These are phyloP conservation scores for Proisotoma minuta DNA, from an alignment of 2,888 invertebrate genomes.

Conservation along the genomic window DNA sequence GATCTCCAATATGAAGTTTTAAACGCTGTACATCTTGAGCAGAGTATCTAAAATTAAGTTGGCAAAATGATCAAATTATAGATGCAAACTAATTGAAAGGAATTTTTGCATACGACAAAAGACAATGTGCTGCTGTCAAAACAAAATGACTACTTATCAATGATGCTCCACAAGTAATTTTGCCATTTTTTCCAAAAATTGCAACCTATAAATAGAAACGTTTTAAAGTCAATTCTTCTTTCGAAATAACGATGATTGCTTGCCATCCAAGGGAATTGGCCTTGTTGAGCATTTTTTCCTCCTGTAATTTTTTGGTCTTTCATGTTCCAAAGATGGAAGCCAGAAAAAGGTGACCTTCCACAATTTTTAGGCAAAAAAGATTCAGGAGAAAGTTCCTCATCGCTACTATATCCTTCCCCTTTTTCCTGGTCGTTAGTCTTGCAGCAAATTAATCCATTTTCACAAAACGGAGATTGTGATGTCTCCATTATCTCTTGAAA, in stretches of 20 bases:
- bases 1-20: constrained; percentile 75
- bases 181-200: constrained; percentile 32
- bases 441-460: neutral
- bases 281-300: constrained; percentile 73
- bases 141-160: constrained; percentile 60
- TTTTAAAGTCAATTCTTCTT: neutral
- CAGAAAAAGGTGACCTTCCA: neutral
- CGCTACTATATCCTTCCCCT: too few relatives aligned
- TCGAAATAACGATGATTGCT: constrained; percentile 15
- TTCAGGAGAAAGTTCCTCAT: too few relatives aligned
- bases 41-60: constrained; percentile 22
- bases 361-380: neutral
- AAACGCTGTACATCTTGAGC: constrained; percentile 80
- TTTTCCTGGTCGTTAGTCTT: too few relatives aligned
- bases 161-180: constrained; percentile 40
- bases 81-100: constrained; percentile 39
- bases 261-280: constrained; percentile 74
- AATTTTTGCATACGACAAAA: constrained; percentile 65
- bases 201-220: constrained; percentile 27
- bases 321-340: neutral
- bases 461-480: neutral
- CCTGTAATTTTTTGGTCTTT: constrained; percentile 65
- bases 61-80: constrained; percentile 60
- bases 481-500: neutral
- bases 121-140: constrained; percentile 81